phyloP scores from a whole-genome alignment of 2,113 vertebrate genomes.

The Rhineura floridana region DNA sequence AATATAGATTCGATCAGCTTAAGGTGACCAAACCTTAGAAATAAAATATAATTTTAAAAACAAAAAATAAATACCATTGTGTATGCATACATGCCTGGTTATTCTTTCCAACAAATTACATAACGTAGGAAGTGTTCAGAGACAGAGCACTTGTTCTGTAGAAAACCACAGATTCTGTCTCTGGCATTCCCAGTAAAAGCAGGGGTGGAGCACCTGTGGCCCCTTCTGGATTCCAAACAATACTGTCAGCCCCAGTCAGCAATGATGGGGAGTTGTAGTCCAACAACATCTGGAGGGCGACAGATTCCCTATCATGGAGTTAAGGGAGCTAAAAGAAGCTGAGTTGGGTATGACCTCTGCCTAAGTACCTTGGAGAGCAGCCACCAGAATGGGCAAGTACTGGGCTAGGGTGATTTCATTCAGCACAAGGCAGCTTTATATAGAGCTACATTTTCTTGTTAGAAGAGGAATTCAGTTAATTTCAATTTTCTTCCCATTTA shows the following conservation, averaged over 20 bases:
- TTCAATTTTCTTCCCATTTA: slow-evolving; percentile 11
- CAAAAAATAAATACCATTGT: not conserved
- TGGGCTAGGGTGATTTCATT: not conserved
- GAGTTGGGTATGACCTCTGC: not conserved
- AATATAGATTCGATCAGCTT: not conserved
- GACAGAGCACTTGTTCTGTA: not conserved
- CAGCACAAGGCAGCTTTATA: not conserved
- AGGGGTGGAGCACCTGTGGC: not conserved
- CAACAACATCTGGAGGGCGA: too few species aligned
- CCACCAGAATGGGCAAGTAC: not conserved
- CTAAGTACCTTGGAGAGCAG: not conserved
- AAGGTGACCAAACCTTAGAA: not conserved
- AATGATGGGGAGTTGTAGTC: too few species aligned
- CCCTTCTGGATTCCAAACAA: not conserved
- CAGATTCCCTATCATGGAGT: too few species aligned
- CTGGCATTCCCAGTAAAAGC: not conserved
- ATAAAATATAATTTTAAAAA: not conserved
- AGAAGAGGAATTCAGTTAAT: not conserved
- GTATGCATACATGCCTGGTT: not conserved
- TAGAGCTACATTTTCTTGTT: not conserved
- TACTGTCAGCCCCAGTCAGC: too few species aligned
- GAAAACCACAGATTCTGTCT: not conserved
- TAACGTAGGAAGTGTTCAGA: not conserved
- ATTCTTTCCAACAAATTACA: not conserved
- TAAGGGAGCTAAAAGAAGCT: not conserved